Evolutionary conservation across 1,140 invertebrate species (phyloP), one percentile per base, ranked within the genome.

Genomic region (Drosophila carrolli): DNA sequence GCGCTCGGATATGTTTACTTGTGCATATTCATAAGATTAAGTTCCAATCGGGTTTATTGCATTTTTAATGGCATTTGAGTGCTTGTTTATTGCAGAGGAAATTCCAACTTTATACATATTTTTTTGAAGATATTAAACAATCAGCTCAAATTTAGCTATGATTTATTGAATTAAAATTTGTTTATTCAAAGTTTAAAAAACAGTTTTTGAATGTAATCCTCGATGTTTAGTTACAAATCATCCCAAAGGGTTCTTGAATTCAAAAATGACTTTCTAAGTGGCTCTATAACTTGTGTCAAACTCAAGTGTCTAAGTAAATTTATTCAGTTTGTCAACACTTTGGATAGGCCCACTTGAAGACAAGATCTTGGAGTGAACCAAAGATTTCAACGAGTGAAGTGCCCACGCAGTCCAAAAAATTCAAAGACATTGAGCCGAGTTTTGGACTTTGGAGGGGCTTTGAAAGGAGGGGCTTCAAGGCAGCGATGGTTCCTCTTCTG

Each of bases 281-380:
- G 41, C 23, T n/a, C n/a, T 14, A 35, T 29, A 16, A 8, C 13
- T 29, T 27, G 27, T 46, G 41, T 58, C 56, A n/a, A 37, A 23
- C 41, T 35, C 27, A 59, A 59, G 56, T 23, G 43, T 16, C 29
- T 5, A 32, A 11, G 6, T 37, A 37, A 10, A 19, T 54, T 54
- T 41, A 43, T 35, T 51, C n/a, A 19, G 27, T 48, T 65, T 59
- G 27, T 58, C 29, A 35, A 58, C 27, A 46, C 38, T 29, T 27
- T 27, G 13, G 13, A 47, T 27, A 27, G 19, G 16, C 44, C 13
- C 16, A 47, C 50, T 51, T 53, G 32, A 14, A 23, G 23, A 23
- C 10, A 23, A 60, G 60, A 27, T 10, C 41, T 63, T 19, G 27
- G 60, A 13, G 43, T 43, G 59, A 63, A 43, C 16, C 40, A 5